Base-by-base conservation (phyloP, 1,140 invertebrate species). In the Ceratina calcarata region DNA sequence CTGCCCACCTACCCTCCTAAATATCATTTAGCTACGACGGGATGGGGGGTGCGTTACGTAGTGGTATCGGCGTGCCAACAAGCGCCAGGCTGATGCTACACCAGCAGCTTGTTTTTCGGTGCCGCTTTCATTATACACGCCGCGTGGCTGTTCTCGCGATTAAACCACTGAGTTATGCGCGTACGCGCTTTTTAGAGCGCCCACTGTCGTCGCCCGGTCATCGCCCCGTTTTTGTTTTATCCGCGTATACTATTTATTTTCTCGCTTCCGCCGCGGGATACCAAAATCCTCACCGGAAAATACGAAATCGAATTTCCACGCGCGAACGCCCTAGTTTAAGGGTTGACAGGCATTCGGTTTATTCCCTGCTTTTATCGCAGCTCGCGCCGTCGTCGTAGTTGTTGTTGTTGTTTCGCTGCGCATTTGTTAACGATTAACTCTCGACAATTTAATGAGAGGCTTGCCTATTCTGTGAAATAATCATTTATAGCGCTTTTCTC, bases 91-190 rank as follows among this genome's bases (percentile, higher is more conserved):
- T 60, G 62, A 60, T 66, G 55, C 22, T 53, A 64, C 57, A 51
- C 61, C 24, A 65, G 78, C 70, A 80, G 86, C 83, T 86, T 91
- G 89, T 92, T 92, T 92, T 92, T 91, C 91, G 92, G 91, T 88
- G 87, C 84, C 80, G 87, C 84, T 91, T 91, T 91, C 88, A 91
- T 91, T 92, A 91, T 87, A 85, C 86, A 83, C 86, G 85, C 83
- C 87, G 76, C 76, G 37, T 45, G 81, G 84, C 86, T 83, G 81
- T 88, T 85, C 85, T 89, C 81, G 83, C 89, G 90, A 91, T 92
- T 92, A 92, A 91, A 90, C 88, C 88, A 60, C 88, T 89, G 90
- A 91, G 85, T 91, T 91, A 91, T 91, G 86, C 88, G 80, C 86
- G 90, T 88, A 83, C 87, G 88, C 89, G 90, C 91, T 92, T 92